Conservation (phyloP, 2,797 vertebrate species). For the Sebastolobus alascanus region DNA sequence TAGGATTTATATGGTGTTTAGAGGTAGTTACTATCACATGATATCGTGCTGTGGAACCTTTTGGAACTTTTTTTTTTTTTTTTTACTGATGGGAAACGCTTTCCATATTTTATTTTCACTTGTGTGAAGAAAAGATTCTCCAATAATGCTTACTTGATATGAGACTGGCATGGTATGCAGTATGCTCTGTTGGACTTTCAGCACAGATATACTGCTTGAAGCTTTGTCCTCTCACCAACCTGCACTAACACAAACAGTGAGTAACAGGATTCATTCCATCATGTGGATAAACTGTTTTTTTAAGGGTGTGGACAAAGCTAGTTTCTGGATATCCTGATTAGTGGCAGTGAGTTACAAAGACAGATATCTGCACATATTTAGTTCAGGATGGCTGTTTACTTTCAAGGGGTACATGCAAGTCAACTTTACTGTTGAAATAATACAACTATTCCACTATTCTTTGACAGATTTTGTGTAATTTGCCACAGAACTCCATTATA, state of each 20-base stretch:
- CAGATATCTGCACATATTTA: neutral
- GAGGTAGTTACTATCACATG: slow-evolving; percentile 27
- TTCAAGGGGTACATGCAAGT: slow-evolving; percentile 16
- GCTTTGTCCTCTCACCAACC: neutral
- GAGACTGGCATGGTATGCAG: slow-evolving; percentile 1
- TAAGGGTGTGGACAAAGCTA: neutral
- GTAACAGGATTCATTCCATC: slow-evolving; percentile 19
- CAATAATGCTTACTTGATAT: slow-evolving; percentile 49
- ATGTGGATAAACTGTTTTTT: slow-evolving; percentile 37
- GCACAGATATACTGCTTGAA: neutral
- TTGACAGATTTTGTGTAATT: slow-evolving; percentile 21
- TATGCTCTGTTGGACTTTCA: neutral
- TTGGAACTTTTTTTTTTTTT: neutral
- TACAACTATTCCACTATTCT: slow-evolving; percentile 33
- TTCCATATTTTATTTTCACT: slow-evolving; percentile 48
- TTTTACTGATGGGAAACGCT: slow-evolving; percentile 9
- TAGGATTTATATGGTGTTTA: slow-evolving; percentile 42
- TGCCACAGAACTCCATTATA: neutral
- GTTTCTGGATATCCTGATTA: neutral
- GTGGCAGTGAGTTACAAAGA: neutral
- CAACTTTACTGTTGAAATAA: slow-evolving; percentile 34
- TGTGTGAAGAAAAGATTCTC: slow-evolving; percentile 46
- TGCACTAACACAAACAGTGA: neutral
- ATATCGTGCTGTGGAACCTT: slow-evolving; percentile 28
- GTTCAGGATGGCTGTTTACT: slow-evolving; percentile 28